Evolutionary conservation across 2,113 vertebrate genomes (phyloP).

Genomic region (Pseudolaguvia tuberculata): DNA sequence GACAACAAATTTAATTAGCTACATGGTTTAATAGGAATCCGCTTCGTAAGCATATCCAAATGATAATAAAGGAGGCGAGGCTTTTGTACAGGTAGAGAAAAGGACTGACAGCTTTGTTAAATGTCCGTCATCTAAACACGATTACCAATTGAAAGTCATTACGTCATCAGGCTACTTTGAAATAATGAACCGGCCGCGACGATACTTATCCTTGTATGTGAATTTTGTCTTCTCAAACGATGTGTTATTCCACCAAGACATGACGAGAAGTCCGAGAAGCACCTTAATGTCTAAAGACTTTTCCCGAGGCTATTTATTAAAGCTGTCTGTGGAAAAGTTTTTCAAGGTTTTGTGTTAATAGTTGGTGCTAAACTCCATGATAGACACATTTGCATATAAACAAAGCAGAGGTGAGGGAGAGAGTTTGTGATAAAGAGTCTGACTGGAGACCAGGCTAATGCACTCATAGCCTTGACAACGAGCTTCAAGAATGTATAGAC

Average conservation of each 20-base stretch:
- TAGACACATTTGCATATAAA: not conserved
- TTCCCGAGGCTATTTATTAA: not conserved
- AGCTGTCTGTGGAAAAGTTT: not conserved
- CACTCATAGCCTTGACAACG: slow-evolving; percentile 18
- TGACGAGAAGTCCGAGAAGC: not conserved
- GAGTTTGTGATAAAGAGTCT: not conserved
- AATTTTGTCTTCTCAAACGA: not conserved
- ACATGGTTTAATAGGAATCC: not conserved
- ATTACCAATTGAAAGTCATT: not conserved
- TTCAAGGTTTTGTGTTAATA: slow-evolving; percentile 4
- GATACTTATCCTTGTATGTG: too few species aligned
- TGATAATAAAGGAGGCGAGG: not conserved
- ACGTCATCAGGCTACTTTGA: not conserved
- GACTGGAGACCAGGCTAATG: not conserved
- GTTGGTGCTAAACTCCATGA: not conserved
- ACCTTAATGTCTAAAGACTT: not conserved
- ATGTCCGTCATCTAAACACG: not conserved
- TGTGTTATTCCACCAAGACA: not conserved
- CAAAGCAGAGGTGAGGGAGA: not conserved
- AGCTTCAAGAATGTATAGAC: slow-evolving; percentile 29
- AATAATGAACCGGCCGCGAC: too few species aligned
- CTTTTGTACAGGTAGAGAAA: not conserved
- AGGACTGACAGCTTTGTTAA: not conserved
- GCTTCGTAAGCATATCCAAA: not conserved
- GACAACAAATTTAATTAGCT: not conserved